A percentile compares a stretch with the other conserved stretches of the same genome.
phyloP scores from a whole-genome alignment of 2,797 vertebrate species.

The Eidolon dupreanum region DNA sequence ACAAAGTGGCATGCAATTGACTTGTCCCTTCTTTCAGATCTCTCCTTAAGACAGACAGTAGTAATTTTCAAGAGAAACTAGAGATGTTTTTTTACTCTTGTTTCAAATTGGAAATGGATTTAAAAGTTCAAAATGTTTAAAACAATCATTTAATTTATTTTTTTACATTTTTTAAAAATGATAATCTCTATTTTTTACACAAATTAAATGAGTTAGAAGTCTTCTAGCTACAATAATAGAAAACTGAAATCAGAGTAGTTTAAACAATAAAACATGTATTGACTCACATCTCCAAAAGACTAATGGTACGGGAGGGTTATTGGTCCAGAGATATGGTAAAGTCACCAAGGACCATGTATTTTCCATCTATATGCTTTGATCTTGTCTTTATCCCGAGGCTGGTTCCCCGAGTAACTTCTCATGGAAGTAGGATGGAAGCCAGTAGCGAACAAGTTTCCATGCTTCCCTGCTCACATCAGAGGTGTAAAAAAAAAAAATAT shows the following conservation, averaged over 20 bases:
- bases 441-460: neutral
- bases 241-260: slow-evolving; percentile 10
- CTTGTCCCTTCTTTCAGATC: neutral
- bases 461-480: neutral
- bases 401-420: neutral
- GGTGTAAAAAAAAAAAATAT: neutral
- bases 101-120: neutral
- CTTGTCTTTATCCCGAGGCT: neutral
- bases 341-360: neutral
- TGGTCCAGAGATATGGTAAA: neutral
- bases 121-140: slow-evolving; percentile 22
- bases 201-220: neutral
- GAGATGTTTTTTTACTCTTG: neutral
- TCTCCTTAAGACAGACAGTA: neutral
- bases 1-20: neutral
- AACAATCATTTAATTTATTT: neutral
- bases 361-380: neutral
- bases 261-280: neutral
- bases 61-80: neutral
- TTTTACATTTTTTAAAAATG: slow-evolving; percentile 10
- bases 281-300: neutral
- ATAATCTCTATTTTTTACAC: neutral
- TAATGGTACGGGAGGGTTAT: neutral
- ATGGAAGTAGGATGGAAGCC: neutral
- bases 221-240: neutral